Base-by-base conservation (phyloP, 2,113 vertebrate genomes). In the Fregetta grallaria region DNA sequence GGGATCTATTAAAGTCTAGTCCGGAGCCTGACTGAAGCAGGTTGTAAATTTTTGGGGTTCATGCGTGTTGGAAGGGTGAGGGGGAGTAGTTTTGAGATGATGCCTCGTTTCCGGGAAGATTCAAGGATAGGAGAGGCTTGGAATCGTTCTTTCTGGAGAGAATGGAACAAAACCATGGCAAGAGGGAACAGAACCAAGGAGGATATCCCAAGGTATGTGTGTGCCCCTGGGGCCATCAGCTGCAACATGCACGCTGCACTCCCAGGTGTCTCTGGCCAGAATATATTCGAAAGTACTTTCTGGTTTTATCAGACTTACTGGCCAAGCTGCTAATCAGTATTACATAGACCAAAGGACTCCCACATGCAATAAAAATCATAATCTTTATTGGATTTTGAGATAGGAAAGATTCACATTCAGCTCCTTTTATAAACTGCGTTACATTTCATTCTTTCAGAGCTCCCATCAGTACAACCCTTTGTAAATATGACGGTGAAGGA, bases 371-470 rank as follows among this genome's bases (percentile, higher is more conserved):
- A 96, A 93, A 95, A 91, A 86, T 81, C 61, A 40, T 87, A 78
- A 91, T 47, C 86, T 96, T 94, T 96, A 97, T 96, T 96, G 95
- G 96, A 97, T 97, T 97, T 86, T 91, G 95, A 89, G 76, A 56
- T 42, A 65, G 68, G 61, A 65, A 83, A 80, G 87, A 90, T 58
- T 94, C 95, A 11, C 52, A 67, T 91, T 50, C 59, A 44, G 59
- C 56, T 94, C 55, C 71, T 86, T 95, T 91, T 95, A 96, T 96
- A 93, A 96, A 80, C 66, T 59, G 44, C 78, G n/a, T 91, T 95
- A 42, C 32, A 23, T 93, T 91, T 91, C 50, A 40, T 86, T 73
- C 66, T 83, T 90, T 70, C 34, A 58, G 85, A 53, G 50, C 85
- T 92, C 78, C 67, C 74, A 66, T 70, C 77, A 91, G 89, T 59